These are phyloP conservation scores for Mizuhopecten yessoensis DNA, from an alignment of 1,140 invertebrate species.

Conservation along the genomic window DNA sequence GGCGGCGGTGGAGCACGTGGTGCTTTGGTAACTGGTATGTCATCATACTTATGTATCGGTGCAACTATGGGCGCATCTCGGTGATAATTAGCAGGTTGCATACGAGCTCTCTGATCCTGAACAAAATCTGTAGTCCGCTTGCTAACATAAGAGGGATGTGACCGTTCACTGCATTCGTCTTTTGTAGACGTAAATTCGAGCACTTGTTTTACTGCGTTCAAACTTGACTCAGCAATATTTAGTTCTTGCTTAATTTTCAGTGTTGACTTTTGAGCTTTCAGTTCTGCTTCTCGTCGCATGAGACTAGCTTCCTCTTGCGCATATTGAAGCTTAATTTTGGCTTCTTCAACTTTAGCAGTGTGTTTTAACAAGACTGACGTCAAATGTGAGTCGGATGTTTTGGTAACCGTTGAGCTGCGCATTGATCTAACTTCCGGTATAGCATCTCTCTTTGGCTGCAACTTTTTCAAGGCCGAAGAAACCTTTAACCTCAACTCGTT, in stretches of 20 bases:
- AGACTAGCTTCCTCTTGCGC: conserved; percentile 45
- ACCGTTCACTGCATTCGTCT: too few relatives aligned
- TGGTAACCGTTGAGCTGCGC: too few relatives aligned
- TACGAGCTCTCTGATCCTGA: neutral
- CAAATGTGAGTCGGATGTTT: too few relatives aligned
- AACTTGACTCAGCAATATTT: neutral
- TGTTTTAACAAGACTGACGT: neutral
- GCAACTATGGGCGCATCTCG: too few relatives aligned
- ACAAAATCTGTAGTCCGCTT: too few relatives aligned
- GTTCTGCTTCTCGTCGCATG: conserved; percentile 41
- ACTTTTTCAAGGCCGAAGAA: too few relatives aligned
- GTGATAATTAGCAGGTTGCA: neutral
- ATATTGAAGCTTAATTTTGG: neutral
- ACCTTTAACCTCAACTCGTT: too few relatives aligned
- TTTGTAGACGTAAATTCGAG: neutral
- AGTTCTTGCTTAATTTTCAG: conserved; percentile 41
- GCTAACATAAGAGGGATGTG: too few relatives aligned
- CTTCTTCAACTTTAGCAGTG: neutral
- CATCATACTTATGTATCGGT: too few relatives aligned
- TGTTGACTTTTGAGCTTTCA: neutral
- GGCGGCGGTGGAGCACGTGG: neutral
- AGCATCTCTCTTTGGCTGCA: too few relatives aligned
- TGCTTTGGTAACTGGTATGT: neutral
- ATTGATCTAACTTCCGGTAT: too few relatives aligned
- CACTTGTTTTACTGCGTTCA: neutral